phyloP scores from a whole-genome alignment of 2,888 invertebrate genomes.

The Trisateles emortualis region DNA sequence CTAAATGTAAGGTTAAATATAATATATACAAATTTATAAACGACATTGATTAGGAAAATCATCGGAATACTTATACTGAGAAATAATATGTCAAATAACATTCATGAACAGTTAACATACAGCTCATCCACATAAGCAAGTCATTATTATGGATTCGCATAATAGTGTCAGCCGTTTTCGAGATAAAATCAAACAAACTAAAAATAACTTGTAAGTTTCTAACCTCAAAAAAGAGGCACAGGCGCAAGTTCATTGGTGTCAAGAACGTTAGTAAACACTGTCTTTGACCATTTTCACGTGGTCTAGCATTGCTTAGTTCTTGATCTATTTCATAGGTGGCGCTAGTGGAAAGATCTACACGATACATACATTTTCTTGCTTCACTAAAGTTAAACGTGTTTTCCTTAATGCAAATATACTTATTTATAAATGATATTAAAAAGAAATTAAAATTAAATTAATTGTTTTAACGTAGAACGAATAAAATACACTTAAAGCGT shows the following conservation, averaged over 20 bases:
- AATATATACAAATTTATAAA: no score
- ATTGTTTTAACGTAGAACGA: no score
- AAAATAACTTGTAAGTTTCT: constrained; percentile 33
- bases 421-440: no score
- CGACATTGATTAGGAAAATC: no score
- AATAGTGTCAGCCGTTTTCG: constrained; percentile 9
- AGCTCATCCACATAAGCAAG: not conserved
- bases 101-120: not conserved
- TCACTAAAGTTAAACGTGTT: not conserved
- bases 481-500: no score
- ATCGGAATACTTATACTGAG: not conserved
- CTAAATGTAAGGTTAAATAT: not conserved
- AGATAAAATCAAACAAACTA: constrained; percentile 11
- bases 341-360: constrained; percentile 23
- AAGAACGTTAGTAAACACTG: constrained; percentile 52
- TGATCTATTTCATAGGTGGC: constrained; percentile 62
- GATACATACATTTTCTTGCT: not conserved
- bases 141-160: no score
- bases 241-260: constrained; percentile 40
- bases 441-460: no score
- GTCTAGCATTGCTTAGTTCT: constrained; percentile 34
- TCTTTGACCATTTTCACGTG: constrained; percentile 34
- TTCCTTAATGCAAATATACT: no score
- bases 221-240: constrained; percentile 49
- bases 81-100: not conserved